Evolutionary conservation across 2,113 vertebrate genomes (phyloP), one percentile per base, ranked within the genome.

Genomic region (Stictonetta naevosa): DNA sequence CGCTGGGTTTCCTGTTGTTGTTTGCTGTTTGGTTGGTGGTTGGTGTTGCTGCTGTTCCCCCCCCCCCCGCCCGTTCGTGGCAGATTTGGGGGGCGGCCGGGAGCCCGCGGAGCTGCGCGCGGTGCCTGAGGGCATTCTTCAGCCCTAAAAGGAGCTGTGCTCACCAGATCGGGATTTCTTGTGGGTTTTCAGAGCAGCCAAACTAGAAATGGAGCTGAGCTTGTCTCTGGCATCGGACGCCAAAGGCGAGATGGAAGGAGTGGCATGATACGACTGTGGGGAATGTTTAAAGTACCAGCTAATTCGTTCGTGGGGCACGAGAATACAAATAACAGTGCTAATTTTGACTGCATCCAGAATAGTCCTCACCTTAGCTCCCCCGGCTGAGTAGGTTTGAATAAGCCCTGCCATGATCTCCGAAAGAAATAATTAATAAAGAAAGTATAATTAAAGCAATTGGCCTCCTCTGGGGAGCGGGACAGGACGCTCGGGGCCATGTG

Each of bases 101-200:
- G 86, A 96, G 83, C 83, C 78, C 71, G 7, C 13, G 63, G 88
- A 94, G 88, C 90, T n/a, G 40, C 28, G 44, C 0, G 2, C 29
- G 78, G 88, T 36, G 92, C 86, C 58, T 80, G 88, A 82, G 77
- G 96, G 88, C 90, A 96, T 96, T 96, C 94, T 97, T 96, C 91
- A 96, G 86, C 96, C 96, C 8, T 96, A 96, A 97, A 96, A 96
- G 93, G 95, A 96, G 42, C 18, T 94, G 96, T 93, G 92, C 83
- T 97, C 95, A 85, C 96, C 93, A 97, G 92, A 94, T 79, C 67
- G 69, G 88, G 95, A 91, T 80, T 95, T 95, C 93, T 96, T 95
- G 88, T 92, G 96, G 93, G 86, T 96, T 96, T 96, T 96, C 83
- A 88, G 84, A 89, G 92, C 77, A 92, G 96, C 95, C 95, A 94